Conservation (phyloP, 2,888 invertebrate genomes). For the Ornithoptera alexandrae region DNA sequence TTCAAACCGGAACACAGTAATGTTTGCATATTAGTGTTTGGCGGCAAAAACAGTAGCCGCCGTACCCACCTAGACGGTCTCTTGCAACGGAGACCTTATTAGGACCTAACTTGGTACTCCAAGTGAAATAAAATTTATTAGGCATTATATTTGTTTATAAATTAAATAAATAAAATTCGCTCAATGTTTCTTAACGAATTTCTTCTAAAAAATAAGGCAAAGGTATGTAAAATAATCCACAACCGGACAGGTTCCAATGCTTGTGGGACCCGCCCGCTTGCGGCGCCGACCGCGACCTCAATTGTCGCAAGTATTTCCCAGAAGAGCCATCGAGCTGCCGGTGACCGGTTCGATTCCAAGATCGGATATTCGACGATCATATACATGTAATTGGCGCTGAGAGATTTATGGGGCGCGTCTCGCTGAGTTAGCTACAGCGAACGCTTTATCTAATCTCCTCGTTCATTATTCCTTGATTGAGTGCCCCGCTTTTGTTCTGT, state of each 20-base stretch:
- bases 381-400: constrained; percentile 49
- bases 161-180: too few species aligned
- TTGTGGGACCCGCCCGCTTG: constrained; percentile 9
- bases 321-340: constrained; percentile 52
- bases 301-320: constrained; percentile 63
- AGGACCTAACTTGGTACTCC: too few species aligned
- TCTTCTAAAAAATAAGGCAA: constrained; percentile 1
- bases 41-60: too few species aligned
- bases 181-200: too few species aligned
- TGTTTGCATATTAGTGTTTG: too few species aligned
- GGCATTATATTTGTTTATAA: too few species aligned
- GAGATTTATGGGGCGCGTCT: constrained; percentile 70
- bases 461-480: constrained; percentile 60
- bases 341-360: constrained; percentile 45
- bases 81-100: too few species aligned
- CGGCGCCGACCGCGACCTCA: constrained; percentile 41
- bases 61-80: too few species aligned
- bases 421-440: constrained; percentile 52
- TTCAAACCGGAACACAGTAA: too few species aligned
- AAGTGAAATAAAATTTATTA: too few species aligned
- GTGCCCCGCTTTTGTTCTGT: constrained; percentile 54
- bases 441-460: constrained; percentile 70
- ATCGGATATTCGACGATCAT: constrained; percentile 55
- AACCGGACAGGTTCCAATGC: constrained; percentile 19
- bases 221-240: constrained; percentile 30